phyloP scores from a whole-genome alignment of 2,888 invertebrate species.

The Endotricha flammealis region DNA sequence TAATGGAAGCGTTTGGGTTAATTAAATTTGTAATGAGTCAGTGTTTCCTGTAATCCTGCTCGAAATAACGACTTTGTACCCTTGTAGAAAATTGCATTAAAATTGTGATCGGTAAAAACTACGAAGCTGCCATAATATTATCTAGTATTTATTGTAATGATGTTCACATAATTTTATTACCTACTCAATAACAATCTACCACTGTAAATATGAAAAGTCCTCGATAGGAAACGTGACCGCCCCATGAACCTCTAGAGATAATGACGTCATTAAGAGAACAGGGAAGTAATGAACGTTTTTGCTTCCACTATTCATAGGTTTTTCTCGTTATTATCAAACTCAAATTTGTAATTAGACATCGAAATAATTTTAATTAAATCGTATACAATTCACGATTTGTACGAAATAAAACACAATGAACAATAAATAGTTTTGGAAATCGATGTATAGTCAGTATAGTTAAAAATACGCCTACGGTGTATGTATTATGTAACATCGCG shows the following conservation, averaged over 20 bases:
- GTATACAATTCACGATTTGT: background rate
- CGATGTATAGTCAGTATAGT: background rate
- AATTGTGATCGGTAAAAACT: too few relatives aligned
- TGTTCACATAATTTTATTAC: too few relatives aligned
- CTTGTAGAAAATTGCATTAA: too few relatives aligned
- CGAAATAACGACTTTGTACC: too few relatives aligned
- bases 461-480: background rate
- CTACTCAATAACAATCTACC: too few relatives aligned
- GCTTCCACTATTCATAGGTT: conserved; percentile 42
- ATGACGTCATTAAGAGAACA: conserved; percentile 67
- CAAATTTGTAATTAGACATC: background rate
- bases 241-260: conserved; percentile 49
- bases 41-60: too few relatives aligned
- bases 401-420: background rate
- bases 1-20: too few relatives aligned
- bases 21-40: too few relatives aligned
- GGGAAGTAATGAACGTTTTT: conserved; percentile 59
- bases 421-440: background rate
- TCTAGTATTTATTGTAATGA: too few relatives aligned
- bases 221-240: conserved; percentile 34
- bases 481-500: too few relatives aligned
- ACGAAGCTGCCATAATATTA: too few relatives aligned
- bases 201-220: background rate
- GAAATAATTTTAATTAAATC: background rate
- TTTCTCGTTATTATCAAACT: conserved; percentile 4